Conservation (phyloP, 37 sponge, comb jelly and placozoan genomes). For the Sycon ciliatum region DNA sequence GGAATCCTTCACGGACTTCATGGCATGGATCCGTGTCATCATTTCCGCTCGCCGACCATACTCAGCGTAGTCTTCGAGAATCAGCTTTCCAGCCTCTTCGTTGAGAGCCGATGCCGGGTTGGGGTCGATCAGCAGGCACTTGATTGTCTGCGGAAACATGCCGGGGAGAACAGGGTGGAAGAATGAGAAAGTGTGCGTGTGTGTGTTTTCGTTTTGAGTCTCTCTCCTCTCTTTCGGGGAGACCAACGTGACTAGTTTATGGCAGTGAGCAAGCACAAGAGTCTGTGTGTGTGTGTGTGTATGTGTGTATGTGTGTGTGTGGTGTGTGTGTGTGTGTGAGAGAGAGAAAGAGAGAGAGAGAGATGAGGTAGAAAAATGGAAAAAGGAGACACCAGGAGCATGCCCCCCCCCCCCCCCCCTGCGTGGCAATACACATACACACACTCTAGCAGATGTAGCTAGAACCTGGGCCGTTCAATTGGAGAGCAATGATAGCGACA, state of each 20-base stretch:
- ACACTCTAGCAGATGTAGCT: too few relatives aligned
- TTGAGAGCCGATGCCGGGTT: slow-evolving; percentile 98
- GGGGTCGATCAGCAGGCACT: slow-evolving; percentile 90
- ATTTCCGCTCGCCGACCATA: slow-evolving; percentile 70
- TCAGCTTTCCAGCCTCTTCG: slow-evolving; percentile 86
- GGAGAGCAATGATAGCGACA: too few relatives aligned
- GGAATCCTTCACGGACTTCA: not conserved
- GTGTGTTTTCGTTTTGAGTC: not conserved
- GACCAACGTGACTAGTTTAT: not conserved
- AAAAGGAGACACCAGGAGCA: too few relatives aligned
- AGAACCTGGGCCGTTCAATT: too few relatives aligned
- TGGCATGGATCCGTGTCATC: slow-evolving; percentile 91
- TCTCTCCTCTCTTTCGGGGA: not conserved
- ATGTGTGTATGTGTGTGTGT: too few relatives aligned
- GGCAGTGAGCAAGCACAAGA: not conserved
- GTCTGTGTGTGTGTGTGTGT: not conserved
- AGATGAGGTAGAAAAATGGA: not conserved
- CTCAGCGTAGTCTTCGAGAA: slow-evolving; percentile 80
- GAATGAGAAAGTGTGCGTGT: not conserved
- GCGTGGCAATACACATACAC: too few relatives aligned
- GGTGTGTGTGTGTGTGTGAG: too few relatives aligned
- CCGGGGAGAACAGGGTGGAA: too few relatives aligned
- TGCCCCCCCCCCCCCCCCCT: too few relatives aligned
- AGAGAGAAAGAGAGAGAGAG: not conserved
- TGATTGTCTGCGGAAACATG: slow-evolving; percentile 60